Evolutionary conservation across 2,888 invertebrate genomes (phyloP), one percentile per base, ranked within the genome.

Genomic region (Drosophila anomalata): DNA sequence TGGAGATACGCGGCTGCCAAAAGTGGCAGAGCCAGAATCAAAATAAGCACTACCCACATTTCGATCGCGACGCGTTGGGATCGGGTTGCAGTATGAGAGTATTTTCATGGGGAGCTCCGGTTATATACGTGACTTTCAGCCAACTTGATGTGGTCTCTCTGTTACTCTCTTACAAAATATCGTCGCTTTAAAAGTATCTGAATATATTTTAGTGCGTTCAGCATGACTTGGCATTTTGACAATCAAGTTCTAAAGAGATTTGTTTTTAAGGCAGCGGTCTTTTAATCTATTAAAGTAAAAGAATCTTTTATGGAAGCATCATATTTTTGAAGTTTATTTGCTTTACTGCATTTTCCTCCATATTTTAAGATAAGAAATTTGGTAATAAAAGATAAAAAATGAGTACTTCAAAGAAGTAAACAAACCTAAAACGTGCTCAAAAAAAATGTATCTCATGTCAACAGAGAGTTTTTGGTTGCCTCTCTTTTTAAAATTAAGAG

Each of bases 21-120:
- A 33, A 89, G 3, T 2, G 89, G 89, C 56, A 84, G 48, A 3
- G 83, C 75, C 51, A 78, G 4, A n/a, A 76, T 41, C 1, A 51
- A 39, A 9, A 61, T 54, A 26, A 87, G 44, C 11, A 73, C 14
- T 7, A 85, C 14, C 68, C 83, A 80, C 88, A 85, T 88, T 46
- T 11, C 24, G 61, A 48, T 42, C 48, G 41, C 20, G 46, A 39
- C 60, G 54, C 36, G 50, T 9, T 9, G 11, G n/a, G 46, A 33
- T n/a, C 33, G 31, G 55, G 17, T 17, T 20, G 20, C n/a, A 54
- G 51, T 44, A 31, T 87, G 73, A 42, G 53, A 36, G 9, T 1
- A 41, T 39, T n/a, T 54, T 51, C 22, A 17, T 50, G 8, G 31
- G 20, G 12, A 24, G 17, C n/a, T 24, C 8, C 3, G 8, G 8